Conservation (phyloP, 92 coral and sea anemone genomes). For the Siderastrea radians region DNA sequence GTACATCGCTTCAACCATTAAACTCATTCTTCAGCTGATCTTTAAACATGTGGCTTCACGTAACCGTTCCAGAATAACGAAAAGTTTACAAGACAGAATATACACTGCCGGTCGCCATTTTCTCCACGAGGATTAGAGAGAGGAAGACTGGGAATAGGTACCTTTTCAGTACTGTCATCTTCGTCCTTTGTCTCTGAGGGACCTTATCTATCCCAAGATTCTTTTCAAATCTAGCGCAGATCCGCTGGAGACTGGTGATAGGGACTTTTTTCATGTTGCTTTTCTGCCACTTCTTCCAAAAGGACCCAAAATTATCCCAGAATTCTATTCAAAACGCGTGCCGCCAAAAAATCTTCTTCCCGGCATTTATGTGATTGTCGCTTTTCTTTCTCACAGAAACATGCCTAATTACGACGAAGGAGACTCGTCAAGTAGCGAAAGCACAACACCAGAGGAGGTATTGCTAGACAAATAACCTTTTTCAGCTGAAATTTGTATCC, state of each 20-base stretch:
- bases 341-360: conserved; percentile 54
- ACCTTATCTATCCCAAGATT: background rate
- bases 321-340: conserved; percentile 18
- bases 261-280: background rate
- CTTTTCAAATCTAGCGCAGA: background rate
- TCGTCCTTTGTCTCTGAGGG: background rate
- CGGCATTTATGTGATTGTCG: conserved; percentile 16
- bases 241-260: background rate
- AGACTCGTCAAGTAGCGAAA: conserved; percentile 84
- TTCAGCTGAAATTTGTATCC: background rate
- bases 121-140: conserved; percentile 81
- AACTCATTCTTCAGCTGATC: background rate
- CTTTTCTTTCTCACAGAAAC: conserved; percentile 16
- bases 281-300: background rate
- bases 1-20: background rate
- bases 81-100: background rate
- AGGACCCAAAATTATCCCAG: conserved; percentile 16
- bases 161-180: conserved; percentile 1
- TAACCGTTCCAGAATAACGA: conserved; percentile 12
- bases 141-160: conserved; percentile 56
- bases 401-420: conserved; percentile 83
- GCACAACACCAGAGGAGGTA: conserved; percentile 92
- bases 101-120: conserved; percentile 69
- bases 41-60: background rate
- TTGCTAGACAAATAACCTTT: background rate